A percentile compares a stretch with the other conserved stretches of the same genome.
These are phyloP conservation scores for Charaxes varanes DNA, from an alignment of 1,140 invertebrate genomes.

Conservation along the genomic window DNA sequence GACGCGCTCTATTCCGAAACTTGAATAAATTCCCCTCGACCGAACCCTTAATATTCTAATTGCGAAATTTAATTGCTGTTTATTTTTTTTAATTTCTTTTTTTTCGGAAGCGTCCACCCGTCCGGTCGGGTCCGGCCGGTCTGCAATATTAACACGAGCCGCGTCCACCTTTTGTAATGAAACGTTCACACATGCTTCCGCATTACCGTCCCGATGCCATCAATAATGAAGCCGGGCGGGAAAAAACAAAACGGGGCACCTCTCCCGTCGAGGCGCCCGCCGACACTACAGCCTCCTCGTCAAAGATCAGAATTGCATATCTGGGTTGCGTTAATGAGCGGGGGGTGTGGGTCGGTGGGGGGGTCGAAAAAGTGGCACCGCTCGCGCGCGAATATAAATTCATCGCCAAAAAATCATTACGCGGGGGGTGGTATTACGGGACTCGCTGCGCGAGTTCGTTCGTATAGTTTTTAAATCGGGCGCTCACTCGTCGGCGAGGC, in stretches of 20 bases:
- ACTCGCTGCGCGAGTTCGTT: slow-evolving; percentile 62
- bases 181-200: slow-evolving; percentile 72
- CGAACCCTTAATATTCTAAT: slow-evolving; percentile 18
- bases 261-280: slow-evolving; percentile 69
- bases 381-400: slow-evolving; percentile 75
- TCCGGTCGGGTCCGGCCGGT: slow-evolving; percentile 65
- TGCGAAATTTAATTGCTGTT: slow-evolving; percentile 18
- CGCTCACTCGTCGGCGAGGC: slow-evolving; percentile 55
- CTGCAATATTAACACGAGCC: slow-evolving; percentile 69
- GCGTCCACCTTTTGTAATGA: slow-evolving; percentile 72
- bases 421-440: slow-evolving; percentile 73
- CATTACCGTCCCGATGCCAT: slow-evolving; percentile 72
- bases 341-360: slow-evolving; percentile 45
- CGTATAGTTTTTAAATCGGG: slow-evolving; percentile 71
- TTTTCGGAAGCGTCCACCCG: slow-evolving; percentile 59
- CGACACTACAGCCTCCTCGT: slow-evolving; percentile 73
- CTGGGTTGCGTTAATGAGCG: slow-evolving; percentile 75
- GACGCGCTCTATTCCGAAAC: slow-evolving; percentile 29
- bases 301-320: slow-evolving; percentile 76
- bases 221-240: slow-evolving; percentile 72
- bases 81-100: slow-evolving; percentile 35
- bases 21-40: slow-evolving; percentile 19
- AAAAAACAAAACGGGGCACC: slow-evolving; percentile 72
- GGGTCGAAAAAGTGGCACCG: slow-evolving; percentile 71
- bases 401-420: slow-evolving; percentile 77